Percentiles rank a stretch among this genome's conserved stretches.
Evolutionary conservation across 2,888 invertebrate species (phyloP).

Genomic region (Phlogophora meticulosa): DNA sequence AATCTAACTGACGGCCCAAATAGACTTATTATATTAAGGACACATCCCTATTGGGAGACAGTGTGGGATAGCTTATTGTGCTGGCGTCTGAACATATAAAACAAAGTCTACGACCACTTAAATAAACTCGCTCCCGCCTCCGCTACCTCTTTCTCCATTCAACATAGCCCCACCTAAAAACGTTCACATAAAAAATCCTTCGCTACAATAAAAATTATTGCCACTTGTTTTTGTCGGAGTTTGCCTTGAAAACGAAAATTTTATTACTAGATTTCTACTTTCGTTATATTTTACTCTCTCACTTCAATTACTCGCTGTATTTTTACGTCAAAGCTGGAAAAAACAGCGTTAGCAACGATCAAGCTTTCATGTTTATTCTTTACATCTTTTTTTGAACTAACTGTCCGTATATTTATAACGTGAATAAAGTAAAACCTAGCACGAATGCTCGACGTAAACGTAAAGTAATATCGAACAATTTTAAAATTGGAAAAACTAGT

Average conservation of each 20-base stretch:
- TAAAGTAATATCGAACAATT: not conserved
- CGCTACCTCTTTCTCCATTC: not conserved
- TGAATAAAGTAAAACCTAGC: not conserved
- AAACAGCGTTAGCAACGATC: conserved; percentile 31
- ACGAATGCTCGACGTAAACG: not conserved
- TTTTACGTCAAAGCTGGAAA: conserved; percentile 32
- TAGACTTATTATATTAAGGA: too few species aligned
- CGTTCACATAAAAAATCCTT: conserved; percentile 46
- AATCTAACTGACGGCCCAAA: too few species aligned
- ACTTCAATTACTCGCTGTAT: conserved; percentile 9
- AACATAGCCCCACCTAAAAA: conserved; percentile 7
- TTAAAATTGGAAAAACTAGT: not conserved
- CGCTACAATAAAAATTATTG: conserved; percentile 41
- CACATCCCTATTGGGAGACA: too few species aligned
- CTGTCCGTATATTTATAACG: conserved; percentile 3
- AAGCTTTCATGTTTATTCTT: not conserved
- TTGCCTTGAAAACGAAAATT: conserved; percentile 22
- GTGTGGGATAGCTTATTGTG: too few species aligned
- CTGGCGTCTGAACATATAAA: too few species aligned
- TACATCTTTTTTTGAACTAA: not conserved
- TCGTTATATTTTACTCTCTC: conserved; percentile 27
- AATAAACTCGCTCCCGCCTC: not conserved
- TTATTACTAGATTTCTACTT: conserved; percentile 46
- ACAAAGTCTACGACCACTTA: too few species aligned
- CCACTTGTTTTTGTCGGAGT: conserved; percentile 35